A percentile compares a stretch with the other conserved stretches of the same genome.
Conservation (phyloP, 1,140 invertebrate species). For the Dendrolimus punctatus region DNA sequence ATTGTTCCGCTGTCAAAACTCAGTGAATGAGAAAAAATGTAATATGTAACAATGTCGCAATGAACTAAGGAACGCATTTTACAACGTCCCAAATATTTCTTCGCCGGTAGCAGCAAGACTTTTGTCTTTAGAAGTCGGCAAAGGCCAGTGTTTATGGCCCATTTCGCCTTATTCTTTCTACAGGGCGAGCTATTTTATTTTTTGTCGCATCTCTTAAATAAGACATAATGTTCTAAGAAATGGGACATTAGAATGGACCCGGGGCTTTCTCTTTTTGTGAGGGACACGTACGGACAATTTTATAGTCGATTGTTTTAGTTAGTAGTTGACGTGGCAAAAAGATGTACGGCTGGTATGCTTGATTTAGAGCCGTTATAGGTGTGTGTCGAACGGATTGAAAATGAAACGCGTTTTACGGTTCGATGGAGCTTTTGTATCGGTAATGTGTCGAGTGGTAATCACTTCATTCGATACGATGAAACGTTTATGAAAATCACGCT, state of each 20-base stretch:
- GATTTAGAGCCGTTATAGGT: conserved; percentile 19
- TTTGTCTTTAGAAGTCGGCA: conserved; percentile 42
- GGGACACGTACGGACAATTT: conserved; percentile 56
- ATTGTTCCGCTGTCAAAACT: conserved; percentile 54
- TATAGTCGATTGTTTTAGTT: conserved; percentile 65
- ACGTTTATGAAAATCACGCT: conserved; percentile 14
- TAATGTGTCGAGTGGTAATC: conserved; percentile 22
- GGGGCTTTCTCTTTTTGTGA: conserved; percentile 53
- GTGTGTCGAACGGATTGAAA: conserved; percentile 27
- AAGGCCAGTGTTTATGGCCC: conserved; percentile 45
- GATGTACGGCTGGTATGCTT: conserved; percentile 20
- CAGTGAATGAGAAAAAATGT: conserved; percentile 44
- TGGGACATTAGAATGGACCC: conserved; percentile 54
- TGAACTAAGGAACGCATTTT: conserved; percentile 45
- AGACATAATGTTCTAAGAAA: conserved; percentile 67
- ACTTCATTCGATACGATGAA: conserved; percentile 24
- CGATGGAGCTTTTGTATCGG: conserved; percentile 24
- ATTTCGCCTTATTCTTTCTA: conserved; percentile 50
- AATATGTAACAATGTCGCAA: conserved; percentile 50
- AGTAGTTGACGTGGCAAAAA: conserved; percentile 49
- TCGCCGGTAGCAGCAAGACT: conserved; percentile 45
- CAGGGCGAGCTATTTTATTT: conserved; percentile 46
- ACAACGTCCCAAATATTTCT: conserved; percentile 56
- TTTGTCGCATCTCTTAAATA: conserved; percentile 60
- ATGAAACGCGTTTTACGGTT: conserved; percentile 27